Evolutionary conservation across 1,140 invertebrate species (phyloP).

Genomic region (Lucilia cuprina): DNA sequence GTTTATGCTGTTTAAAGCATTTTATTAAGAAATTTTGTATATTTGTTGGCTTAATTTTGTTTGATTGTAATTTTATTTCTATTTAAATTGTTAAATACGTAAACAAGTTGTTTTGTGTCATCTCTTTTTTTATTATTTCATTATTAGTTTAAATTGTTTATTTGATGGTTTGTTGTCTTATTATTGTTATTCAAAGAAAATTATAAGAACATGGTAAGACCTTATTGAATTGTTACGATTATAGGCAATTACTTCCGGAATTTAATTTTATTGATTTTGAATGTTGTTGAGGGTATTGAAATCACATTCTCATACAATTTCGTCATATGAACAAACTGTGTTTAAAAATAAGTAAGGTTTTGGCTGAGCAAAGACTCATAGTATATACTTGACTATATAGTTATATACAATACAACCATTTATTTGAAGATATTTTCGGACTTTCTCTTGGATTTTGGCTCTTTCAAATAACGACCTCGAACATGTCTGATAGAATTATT

Average conservation of each 20-base stretch:
- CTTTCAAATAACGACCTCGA: too few relatives aligned
- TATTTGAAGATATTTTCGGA: too few relatives aligned
- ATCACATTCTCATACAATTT: too few relatives aligned
- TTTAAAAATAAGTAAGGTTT: too few relatives aligned
- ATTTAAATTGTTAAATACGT: neutral
- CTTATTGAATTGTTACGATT: neutral
- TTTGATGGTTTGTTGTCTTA: neutral
- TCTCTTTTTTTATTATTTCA: slow-evolving; percentile 5
- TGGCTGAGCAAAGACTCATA: too few relatives aligned
- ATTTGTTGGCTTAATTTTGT: neutral
- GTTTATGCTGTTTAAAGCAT: neutral
- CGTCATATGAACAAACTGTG: too few relatives aligned
- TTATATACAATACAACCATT: too few relatives aligned
- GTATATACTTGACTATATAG: too few relatives aligned
- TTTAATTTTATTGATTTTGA: neutral
- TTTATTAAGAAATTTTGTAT: neutral
- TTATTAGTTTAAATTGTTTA: slow-evolving; percentile 28
- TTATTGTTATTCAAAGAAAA: neutral
- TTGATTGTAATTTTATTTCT: neutral
- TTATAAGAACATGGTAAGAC: neutral
- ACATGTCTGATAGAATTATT: too few relatives aligned
- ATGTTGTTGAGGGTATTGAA: too few relatives aligned
- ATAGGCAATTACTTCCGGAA: neutral
- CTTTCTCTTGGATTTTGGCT: too few relatives aligned
- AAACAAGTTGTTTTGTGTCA: neutral